Evolutionary conservation across 2,888 invertebrate species (phyloP), one percentile per base, ranked within the genome.

Genomic region (Drosophila lutescens): DNA sequence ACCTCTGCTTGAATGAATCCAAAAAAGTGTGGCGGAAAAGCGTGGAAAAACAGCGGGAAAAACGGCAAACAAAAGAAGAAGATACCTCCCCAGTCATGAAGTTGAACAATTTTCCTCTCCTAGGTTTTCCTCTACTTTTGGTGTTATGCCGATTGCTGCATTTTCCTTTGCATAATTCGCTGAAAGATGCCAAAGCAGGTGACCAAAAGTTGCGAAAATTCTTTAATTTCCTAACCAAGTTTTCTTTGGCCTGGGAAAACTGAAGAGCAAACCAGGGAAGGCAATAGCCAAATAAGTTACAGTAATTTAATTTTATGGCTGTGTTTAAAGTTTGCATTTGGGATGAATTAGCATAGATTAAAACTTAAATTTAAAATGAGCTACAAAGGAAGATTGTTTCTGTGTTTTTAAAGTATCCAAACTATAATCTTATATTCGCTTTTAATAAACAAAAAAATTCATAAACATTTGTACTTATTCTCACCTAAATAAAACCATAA

Each of bases 1-100:
- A 49, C 68, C 58, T 73, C 46, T 69, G 58, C 63, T 75, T 71
- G 41, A 71, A 65, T 75, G 76, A 78, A 78, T 65, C 78, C 81
- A 78, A 78, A 80, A 71, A 68, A 80, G 71, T 78, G 77, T 70
- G 63, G 59, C 66, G 60, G 59, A 65, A 77, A 68, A 80, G 76
- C 78, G 76, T 80, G 56, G 55, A 77, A 78, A 79, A 67, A 41
- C 47, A 49, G 56, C 51, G 56, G 17, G 44, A 60, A 83, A 63
- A 51, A 26, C 17, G 53, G 40, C 58, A 58, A 60, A 62, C 73
- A 61, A 78, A 60, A 68, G 61, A 60, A 68, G 61, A 67, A 67
- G 59, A 71, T 59, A 68, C 26, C 66, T n/a, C n/a, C 20, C 36
- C n/a, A 65, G 44, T 55, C 65, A 40, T 61, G 46, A 38, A 55